These are phyloP conservation scores for Zeuzera pyrina DNA, from an alignment of 2,888 invertebrate species.

Conservation along the genomic window DNA sequence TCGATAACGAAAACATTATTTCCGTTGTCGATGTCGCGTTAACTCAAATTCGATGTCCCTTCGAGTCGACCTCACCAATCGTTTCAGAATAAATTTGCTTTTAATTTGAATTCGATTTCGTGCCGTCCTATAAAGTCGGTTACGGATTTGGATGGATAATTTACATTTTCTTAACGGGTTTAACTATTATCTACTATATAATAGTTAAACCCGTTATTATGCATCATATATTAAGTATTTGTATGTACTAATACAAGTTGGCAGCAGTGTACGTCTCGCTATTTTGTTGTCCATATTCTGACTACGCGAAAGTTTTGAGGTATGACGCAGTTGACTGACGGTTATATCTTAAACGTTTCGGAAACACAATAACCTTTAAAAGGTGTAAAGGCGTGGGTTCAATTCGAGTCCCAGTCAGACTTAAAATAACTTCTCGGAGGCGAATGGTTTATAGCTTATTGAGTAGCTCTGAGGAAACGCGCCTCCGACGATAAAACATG, in stretches of 20 bases:
- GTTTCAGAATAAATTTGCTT: too few relatives aligned
- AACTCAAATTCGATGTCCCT: too few relatives aligned
- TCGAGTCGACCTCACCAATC: too few relatives aligned
- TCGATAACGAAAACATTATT: too few relatives aligned
- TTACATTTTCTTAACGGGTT: too few relatives aligned
- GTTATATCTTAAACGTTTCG: slow-evolving; percentile 50
- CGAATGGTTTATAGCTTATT: slow-evolving; percentile 72
- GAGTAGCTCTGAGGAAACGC: slow-evolving; percentile 66
- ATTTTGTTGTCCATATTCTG: too few relatives aligned
- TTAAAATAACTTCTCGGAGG: slow-evolving; percentile 68
- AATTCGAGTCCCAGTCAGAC: slow-evolving; percentile 49
- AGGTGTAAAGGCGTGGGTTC: slow-evolving; percentile 66
- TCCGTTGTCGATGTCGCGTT: too few relatives aligned
- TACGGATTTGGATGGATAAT: too few relatives aligned
- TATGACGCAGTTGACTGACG: slow-evolving; percentile 19
- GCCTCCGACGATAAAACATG: slow-evolving; percentile 61
- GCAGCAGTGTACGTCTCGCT: too few relatives aligned
- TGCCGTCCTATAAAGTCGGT: too few relatives aligned
- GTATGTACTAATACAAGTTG: background rate
- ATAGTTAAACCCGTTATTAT: background rate
- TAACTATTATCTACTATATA: background rate
- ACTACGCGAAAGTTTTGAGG: too few relatives aligned
- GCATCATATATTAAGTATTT: background rate
- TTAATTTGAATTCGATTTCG: too few relatives aligned
- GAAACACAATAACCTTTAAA: slow-evolving; percentile 69